Percentiles rank a stretch among this genome's conserved stretches.
Conservation (phyloP, 1,140 invertebrate species). For the Hestina assimilis region DNA sequence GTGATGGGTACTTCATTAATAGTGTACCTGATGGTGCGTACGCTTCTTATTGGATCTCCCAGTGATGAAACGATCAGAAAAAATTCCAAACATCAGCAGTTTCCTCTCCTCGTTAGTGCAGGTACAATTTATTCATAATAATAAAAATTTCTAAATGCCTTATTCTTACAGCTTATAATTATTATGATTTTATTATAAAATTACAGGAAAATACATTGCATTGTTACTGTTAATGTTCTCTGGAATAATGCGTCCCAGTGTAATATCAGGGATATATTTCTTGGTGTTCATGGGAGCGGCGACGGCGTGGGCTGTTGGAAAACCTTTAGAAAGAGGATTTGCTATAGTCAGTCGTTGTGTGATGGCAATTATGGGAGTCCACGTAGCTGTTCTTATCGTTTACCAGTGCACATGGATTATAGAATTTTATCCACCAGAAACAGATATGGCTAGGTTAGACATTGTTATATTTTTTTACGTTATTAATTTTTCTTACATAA, state of each 20-base stretch:
- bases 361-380: slow-evolving; percentile 86
- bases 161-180: background rate
- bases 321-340: slow-evolving; percentile 85
- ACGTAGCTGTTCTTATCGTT: slow-evolving; percentile 87
- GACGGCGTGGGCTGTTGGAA: slow-evolving; percentile 93
- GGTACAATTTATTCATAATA: slow-evolving; percentile 30
- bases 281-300: slow-evolving; percentile 89
- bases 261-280: slow-evolving; percentile 91
- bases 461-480: background rate
- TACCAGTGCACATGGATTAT: slow-evolving; percentile 94
- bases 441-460: slow-evolving; percentile 82
- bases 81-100: slow-evolving; percentile 58
- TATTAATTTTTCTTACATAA: no score
- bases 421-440: slow-evolving; percentile 83
- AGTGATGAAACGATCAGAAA: slow-evolving; percentile 34
- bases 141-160: background rate
- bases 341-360: slow-evolving; percentile 85
- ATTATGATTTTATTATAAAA: background rate
- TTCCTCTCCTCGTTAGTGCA: slow-evolving; percentile 55
- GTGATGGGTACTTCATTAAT: slow-evolving; percentile 63
- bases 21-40: slow-evolving; percentile 63
- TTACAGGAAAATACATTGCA: slow-evolving; percentile 84
- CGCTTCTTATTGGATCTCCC: slow-evolving; percentile 33
- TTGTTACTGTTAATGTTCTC: slow-evolving; percentile 87
- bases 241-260: slow-evolving; percentile 87